Percentiles rank a stretch among this genome's conserved stretches.
These are phyloP conservation scores for Myathropa florea DNA, from an alignment of 2,888 invertebrate genomes.

Conservation along the genomic window DNA sequence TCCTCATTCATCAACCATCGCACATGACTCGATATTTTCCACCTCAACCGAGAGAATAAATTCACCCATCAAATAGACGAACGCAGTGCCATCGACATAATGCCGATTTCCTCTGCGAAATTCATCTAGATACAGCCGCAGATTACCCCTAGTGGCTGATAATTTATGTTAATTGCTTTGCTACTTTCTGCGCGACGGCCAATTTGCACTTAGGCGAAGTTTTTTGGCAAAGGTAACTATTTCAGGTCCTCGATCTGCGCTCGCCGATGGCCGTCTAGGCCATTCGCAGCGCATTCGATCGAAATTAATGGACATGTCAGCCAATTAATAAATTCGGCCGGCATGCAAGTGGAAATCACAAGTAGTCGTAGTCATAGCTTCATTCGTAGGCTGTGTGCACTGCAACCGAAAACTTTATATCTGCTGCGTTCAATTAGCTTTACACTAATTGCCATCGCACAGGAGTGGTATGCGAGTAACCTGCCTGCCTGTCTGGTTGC, in stretches of 20 bases:
- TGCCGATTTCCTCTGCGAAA: neutral
- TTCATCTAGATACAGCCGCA: neutral
- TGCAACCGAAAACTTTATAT: constrained; percentile 28
- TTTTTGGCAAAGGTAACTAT: constrained; percentile 4
- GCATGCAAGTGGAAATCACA: constrained; percentile 75
- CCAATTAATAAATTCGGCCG: constrained; percentile 81
- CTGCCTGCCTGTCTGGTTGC: neutral
- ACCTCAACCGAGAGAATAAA: constrained; percentile 9
- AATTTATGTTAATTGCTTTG: constrained; percentile 70
- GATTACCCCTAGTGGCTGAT: constrained; percentile 56
- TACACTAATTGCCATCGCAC: constrained; percentile 58
- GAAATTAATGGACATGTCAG: constrained; percentile 80
- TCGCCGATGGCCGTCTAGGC: neutral
- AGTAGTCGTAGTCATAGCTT: constrained; percentile 20
- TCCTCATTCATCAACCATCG: constrained; percentile 31
- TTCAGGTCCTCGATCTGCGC: neutral
- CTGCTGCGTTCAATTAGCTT: constrained; percentile 67
- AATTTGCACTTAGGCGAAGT: constrained; percentile 57
- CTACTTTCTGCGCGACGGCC: constrained; percentile 57
- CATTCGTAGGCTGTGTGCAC: constrained; percentile 2
- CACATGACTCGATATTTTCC: constrained; percentile 44
- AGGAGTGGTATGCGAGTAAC: neutral
- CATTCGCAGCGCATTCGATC: constrained; percentile 73
- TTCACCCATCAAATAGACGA: constrained; percentile 13
- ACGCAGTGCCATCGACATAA: neutral